Evolutionary conservation across 2,888 invertebrate species (phyloP).

Genomic region (Enoplolaimus lenunculus): DNA sequence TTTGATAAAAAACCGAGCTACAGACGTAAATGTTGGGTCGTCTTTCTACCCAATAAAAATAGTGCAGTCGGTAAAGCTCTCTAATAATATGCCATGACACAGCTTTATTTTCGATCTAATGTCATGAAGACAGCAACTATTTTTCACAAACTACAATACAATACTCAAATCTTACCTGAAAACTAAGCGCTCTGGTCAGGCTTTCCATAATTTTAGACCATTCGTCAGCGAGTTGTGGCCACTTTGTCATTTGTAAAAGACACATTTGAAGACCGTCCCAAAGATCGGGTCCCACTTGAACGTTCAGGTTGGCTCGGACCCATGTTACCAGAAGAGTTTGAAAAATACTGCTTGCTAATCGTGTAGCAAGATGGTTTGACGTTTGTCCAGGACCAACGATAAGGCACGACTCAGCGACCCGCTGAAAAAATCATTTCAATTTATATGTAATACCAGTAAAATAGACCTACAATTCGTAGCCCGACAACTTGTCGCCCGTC

Average conservation of each 20-base stretch:
- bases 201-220: conserved; percentile 59
- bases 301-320: conserved; percentile 91
- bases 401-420: neutral
- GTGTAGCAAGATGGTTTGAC: neutral
- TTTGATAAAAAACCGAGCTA: too few species aligned
- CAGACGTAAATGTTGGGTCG: too few species aligned
- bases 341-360: conserved; percentile 43
- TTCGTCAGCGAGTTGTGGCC: conserved; percentile 22
- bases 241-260: neutral
- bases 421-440: neutral
- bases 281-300: conserved; percentile 66
- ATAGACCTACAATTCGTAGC: too few species aligned
- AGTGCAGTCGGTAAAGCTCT: too few species aligned
- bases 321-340: conserved; percentile 91
- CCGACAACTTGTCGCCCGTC: too few species aligned
- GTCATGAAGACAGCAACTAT: too few species aligned
- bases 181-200: conserved; percentile 76
- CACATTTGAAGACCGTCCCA: conserved; percentile 68
- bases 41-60: too few species aligned
- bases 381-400: neutral
- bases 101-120: too few species aligned
- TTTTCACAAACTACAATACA: too few species aligned
- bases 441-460: too few species aligned
- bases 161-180: conserved; percentile 56
- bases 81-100: too few species aligned